Percentiles rank a stretch among this genome's conserved stretches.
Conservation (phyloP, 2,113 vertebrate species). For the Oreotrochilus melanogaster region DNA sequence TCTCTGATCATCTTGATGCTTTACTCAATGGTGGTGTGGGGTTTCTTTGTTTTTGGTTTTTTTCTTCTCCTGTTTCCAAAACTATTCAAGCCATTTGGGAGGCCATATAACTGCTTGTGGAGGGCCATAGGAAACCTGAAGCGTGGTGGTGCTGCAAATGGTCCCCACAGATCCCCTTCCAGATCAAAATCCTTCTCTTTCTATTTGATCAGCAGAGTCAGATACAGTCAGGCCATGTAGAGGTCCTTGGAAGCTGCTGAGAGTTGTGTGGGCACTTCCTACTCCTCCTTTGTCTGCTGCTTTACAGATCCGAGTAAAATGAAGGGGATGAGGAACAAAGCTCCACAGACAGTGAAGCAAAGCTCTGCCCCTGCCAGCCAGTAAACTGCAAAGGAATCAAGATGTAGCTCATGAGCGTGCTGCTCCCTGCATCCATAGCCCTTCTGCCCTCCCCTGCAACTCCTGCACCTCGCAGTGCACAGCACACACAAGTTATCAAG, state of each 20-base stretch:
- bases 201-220: neutral
- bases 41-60: too few species aligned
- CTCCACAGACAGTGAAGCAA: slow-evolving; percentile 85
- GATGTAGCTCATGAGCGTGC: neutral
- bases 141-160: neutral
- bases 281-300: slow-evolving; percentile 57
- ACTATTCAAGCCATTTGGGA: neutral
- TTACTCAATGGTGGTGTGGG: fast-evolving
- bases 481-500: fast-evolving
- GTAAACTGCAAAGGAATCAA: slow-evolving; percentile 83
- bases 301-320: slow-evolving; percentile 73
- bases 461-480: fast-evolving
- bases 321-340: slow-evolving; percentile 86
- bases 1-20: neutral
- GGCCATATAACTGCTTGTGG: fast-evolving
- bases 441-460: fast-evolving
- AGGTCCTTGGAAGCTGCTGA: neutral
- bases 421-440: fast-evolving
- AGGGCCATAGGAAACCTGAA: neutral
- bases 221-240: neutral
- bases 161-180: fast-evolving
- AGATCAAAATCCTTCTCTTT: neutral
- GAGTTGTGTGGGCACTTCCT: neutral
- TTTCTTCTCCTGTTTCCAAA: neutral
- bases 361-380: slow-evolving; percentile 89